Conservation (phyloP, 2,113 vertebrate genomes). For the Thalassarche chlororhynchos region DNA sequence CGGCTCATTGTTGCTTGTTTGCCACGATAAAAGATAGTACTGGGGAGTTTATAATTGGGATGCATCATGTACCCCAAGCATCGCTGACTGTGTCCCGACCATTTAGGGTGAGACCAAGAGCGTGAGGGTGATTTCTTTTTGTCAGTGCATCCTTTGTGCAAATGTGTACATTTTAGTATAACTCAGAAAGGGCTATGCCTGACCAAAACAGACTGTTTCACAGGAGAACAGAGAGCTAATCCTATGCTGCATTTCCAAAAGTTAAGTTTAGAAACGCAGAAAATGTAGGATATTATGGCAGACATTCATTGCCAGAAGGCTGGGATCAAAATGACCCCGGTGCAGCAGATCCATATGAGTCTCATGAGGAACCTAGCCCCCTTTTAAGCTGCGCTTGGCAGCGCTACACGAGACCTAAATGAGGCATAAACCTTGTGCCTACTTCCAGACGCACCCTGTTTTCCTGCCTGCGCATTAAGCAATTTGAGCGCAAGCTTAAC, state of each 20-base stretch:
- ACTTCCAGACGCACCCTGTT: background rate
- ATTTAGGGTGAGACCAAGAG: background rate
- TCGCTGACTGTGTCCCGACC: background rate
- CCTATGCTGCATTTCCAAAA: background rate
- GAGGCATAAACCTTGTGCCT: background rate
- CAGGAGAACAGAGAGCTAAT: background rate
- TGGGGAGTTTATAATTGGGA: background rate
- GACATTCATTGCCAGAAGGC: background rate
- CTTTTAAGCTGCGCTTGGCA: background rate
- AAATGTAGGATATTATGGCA: background rate
- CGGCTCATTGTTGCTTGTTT: background rate
- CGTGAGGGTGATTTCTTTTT: background rate
- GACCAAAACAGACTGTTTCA: background rate
- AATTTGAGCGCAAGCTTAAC: background rate
- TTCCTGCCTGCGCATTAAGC: background rate
- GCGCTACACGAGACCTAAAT: background rate
- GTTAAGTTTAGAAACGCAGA: background rate
- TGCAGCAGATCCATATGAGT: rapidly evolving
- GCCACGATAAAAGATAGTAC: background rate
- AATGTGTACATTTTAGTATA: background rate
- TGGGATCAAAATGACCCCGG: rapidly evolving
- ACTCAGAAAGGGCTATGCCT: background rate
- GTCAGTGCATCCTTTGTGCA: background rate
- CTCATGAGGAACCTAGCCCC: background rate
- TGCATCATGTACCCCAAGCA: background rate